Evolutionary conservation across 2,888 invertebrate species (phyloP).

Genomic region (Sinhomidia bicolor): DNA sequence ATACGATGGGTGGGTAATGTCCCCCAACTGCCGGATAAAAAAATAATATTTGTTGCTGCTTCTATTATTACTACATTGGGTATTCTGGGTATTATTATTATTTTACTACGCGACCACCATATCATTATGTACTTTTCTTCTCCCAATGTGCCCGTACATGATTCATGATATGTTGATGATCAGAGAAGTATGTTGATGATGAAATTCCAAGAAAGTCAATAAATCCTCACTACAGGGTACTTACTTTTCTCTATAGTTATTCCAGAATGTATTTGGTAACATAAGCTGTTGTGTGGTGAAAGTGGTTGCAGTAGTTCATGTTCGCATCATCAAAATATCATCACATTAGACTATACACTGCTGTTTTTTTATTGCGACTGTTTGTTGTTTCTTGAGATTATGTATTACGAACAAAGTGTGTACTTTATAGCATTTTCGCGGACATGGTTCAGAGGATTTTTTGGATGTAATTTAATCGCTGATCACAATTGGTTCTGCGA

Average conservation of each 20-base stretch:
- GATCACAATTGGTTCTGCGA: neutral
- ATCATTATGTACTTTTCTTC: conserved; percentile 18
- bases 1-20: neutral
- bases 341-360: neutral
- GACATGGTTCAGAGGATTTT: neutral
- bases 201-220: conserved; percentile 58
- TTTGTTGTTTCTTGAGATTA: neutral
- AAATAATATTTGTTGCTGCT: neutral
- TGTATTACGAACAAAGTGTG: neutral
- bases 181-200: conserved; percentile 27
- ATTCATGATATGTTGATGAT: conserved; percentile 40
- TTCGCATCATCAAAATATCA: conserved; percentile 7
- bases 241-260: too few relatives aligned
- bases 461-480: conserved; percentile 21
- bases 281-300: neutral
- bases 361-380: neutral
- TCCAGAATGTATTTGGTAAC: neutral
- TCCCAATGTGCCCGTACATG: neutral
- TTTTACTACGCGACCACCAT: neutral
- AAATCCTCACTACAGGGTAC: conserved; percentile 9
- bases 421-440: conserved; percentile 2
- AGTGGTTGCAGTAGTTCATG: neutral
- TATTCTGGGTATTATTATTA: neutral
- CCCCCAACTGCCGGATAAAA: conserved; percentile 5
- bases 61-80: neutral